phyloP scores from a whole-genome alignment of 1,140 invertebrate species.

The Dysdera silvatica region DNA sequence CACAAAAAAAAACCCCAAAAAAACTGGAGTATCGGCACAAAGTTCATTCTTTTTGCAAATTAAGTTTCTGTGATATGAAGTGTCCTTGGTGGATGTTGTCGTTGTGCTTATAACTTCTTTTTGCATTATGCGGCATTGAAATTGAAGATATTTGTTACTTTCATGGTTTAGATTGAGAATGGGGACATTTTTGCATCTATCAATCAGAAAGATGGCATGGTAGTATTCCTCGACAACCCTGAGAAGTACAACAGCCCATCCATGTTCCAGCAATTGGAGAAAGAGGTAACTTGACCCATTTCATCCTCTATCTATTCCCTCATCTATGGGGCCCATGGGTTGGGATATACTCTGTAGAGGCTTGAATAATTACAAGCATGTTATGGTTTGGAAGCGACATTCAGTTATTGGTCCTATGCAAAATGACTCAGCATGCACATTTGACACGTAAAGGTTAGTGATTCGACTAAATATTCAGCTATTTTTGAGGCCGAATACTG shows the following conservation, averaged over 20 bases:
- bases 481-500: too few relatives aligned
- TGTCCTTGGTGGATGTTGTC: too few relatives aligned
- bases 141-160: too few relatives aligned
- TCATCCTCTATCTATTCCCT: not conserved
- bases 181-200: constrained; percentile 94
- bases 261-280: constrained; percentile 76
- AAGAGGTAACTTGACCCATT: constrained; percentile 48
- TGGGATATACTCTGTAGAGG: not conserved
- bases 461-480: too few relatives aligned
- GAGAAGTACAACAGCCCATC: constrained; percentile 85
- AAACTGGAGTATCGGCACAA: too few relatives aligned
- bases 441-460: too few relatives aligned
- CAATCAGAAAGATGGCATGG: constrained; percentile 97
- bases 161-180: constrained; percentile 93
- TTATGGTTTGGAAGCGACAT: not conserved
- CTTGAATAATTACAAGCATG: not conserved
- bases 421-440: not conserved
- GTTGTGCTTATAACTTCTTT: too few relatives aligned
- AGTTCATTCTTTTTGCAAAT: too few relatives aligned
- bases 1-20: too few relatives aligned
- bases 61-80: too few relatives aligned
- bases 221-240: constrained; percentile 89
- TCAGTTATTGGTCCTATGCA: not conserved
- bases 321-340: not conserved
- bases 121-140: too few relatives aligned